Evolutionary conservation across 2,888 invertebrate species (phyloP).

Genomic region (Acanthosepion esculentum): DNA sequence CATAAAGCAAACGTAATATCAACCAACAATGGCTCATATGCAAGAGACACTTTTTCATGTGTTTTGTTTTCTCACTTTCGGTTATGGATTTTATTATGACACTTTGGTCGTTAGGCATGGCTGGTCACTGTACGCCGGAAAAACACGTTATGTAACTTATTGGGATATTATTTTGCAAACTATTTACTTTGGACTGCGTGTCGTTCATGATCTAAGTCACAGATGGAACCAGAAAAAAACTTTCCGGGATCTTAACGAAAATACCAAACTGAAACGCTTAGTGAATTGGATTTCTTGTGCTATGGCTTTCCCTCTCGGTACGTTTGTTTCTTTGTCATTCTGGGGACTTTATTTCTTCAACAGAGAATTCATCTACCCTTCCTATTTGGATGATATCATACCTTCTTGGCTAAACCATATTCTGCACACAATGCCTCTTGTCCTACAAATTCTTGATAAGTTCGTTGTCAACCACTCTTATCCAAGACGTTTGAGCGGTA

Average conservation of each 20-base stretch:
- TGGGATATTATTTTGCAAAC: slow-evolving; percentile 38
- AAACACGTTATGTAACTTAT: not conserved
- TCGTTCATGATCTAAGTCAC: not conserved
- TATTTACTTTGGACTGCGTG: not conserved
- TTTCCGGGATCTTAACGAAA: not conserved
- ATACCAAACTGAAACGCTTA: not conserved
- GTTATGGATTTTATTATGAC: slow-evolving; percentile 37
- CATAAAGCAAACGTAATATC: not conserved
- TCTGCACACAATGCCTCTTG: not conserved
- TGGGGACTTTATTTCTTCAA: slow-evolving; percentile 34
- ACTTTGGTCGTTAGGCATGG: not conserved
- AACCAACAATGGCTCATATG: not conserved
- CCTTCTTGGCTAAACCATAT: slow-evolving; percentile 41
- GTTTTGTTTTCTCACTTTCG: not conserved
- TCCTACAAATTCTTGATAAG: not conserved
- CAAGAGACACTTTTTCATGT: not conserved
- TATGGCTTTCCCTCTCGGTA: slow-evolving; percentile 39
- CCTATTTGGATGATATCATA: slow-evolving; percentile 41
- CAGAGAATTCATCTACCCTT: slow-evolving; percentile 23
- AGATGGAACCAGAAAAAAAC: not conserved
- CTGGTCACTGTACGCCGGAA: slow-evolving; percentile 23
- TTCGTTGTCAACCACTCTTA: slow-evolving; percentile 1
- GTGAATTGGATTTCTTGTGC: slow-evolving; percentile 23
- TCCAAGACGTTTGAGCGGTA: not conserved
- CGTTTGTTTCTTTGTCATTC: slow-evolving; percentile 33